phyloP scores from a whole-genome alignment of 2,888 invertebrate genomes.

The Spicauda simplicius region DNA sequence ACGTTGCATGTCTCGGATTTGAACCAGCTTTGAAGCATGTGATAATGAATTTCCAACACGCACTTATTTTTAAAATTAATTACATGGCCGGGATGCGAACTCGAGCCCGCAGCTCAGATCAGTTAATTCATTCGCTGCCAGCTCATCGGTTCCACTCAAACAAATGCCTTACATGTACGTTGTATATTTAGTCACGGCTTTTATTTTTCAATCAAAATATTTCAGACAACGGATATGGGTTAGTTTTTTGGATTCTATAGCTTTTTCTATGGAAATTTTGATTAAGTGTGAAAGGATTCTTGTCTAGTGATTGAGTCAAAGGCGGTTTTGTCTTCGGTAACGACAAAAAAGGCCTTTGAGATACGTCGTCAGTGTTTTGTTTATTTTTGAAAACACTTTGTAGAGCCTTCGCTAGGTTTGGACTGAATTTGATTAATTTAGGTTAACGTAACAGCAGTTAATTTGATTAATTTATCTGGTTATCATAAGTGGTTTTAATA shows the following conservation, averaged over 20 bases:
- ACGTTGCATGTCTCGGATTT: too few species aligned
- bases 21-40: too few species aligned
- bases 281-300: conserved; percentile 79
- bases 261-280: conserved; percentile 64
- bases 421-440: background rate
- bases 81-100: too few species aligned
- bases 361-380: conserved; percentile 1
- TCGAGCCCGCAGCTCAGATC: too few species aligned
- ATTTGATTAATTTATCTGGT: too few species aligned
- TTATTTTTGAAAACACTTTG: background rate
- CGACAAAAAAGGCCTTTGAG: conserved; percentile 23
- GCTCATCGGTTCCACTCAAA: background rate
- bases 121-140: background rate
- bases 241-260: conserved; percentile 59
- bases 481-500: too few species aligned
- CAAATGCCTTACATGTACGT: conserved; percentile 10
- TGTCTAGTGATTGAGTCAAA: conserved; percentile 72
- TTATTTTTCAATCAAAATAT: conserved; percentile 83
- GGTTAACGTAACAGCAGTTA: too few species aligned
- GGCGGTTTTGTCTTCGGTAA: conserved; percentile 47
- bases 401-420: background rate
- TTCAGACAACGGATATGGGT: conserved; percentile 69
- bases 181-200: conserved; percentile 65
- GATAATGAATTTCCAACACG: too few species aligned
- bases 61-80: too few species aligned